Base-by-base conservation (phyloP, 2,113 vertebrate genomes). In the Halichoeres trimaculatus region DNA sequence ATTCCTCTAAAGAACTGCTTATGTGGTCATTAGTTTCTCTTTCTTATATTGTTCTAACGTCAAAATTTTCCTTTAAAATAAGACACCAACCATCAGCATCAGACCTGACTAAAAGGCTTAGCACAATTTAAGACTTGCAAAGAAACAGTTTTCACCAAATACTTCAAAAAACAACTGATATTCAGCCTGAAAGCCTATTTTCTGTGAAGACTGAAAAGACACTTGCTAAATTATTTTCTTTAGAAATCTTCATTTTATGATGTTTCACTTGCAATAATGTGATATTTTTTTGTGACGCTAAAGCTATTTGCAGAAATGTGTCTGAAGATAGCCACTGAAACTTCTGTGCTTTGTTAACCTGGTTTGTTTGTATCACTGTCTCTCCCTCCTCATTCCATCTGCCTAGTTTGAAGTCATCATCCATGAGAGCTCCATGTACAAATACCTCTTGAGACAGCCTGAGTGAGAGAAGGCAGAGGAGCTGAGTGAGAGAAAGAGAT, bases 401-500 rank as follows among this genome's bases (percentile, higher is more conserved):
- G 30, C 1, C 20, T 70, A 11, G 48, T 68, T 57, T 77, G 51
- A 74, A 70, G 45, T 24, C 64, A 48, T 74, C 70, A 51, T 77
- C 75, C 63, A 43, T 45, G 56, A 41, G 36, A 70, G 53, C 67
- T 67, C 47, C 22, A 34, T 59, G 50, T 61, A 57, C 69, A 79
- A 86, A 87, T 70, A 75, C 73, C 65, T 80, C 74, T 76, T 55
- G 66, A 81, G 82, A 84, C 64, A 40, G 64, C 47, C 53, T 63
- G 75, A 70, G 55, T 59, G 84, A 67, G 69, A 17, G 43, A 73
- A 82, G 48, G 76, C 59, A 69, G 75, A 70, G 17, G 43, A 45
- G 43, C 43, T 45, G 43, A 77, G 57, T 70, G 50, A 72, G 56
- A 64, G 60, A 72, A 45, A 55, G 59, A 59, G 70, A 73, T 38